phyloP scores from a whole-genome alignment of 2,888 invertebrate species.

The Tanytarsus gracilentus region DNA sequence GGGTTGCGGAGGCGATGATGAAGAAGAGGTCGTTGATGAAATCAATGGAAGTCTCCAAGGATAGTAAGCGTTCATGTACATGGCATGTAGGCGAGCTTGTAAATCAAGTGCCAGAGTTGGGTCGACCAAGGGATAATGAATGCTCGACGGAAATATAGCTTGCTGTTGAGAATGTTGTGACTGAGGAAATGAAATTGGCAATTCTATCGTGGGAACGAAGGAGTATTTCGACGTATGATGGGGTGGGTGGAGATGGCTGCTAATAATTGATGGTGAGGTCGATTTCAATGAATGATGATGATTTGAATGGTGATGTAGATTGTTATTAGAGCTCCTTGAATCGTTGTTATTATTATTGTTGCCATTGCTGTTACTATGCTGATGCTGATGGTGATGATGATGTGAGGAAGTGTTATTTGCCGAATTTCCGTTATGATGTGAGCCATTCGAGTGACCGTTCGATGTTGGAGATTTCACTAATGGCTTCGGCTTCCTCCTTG shows the following conservation, averaged over 20 bases:
- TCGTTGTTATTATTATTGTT: constrained; percentile 23
- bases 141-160: constrained; percentile 9
- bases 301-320: constrained; percentile 2
- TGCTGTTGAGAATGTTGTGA: constrained; percentile 20
- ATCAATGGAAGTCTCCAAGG: constrained; percentile 41
- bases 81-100: constrained; percentile 42
- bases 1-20: constrained; percentile 5
- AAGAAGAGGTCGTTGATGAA: constrained; percentile 36
- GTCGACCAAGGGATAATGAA: constrained; percentile 40
- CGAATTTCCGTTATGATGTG: constrained; percentile 31
- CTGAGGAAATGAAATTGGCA: constrained; percentile 27
- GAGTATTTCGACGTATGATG: constrained; percentile 37
- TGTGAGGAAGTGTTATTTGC: constrained; percentile 24
- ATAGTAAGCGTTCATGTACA: constrained; percentile 43
- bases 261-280: constrained; percentile 29
- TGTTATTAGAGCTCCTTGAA: constrained; percentile 10
- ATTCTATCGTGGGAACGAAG: constrained; percentile 33
- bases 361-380: constrained; percentile 24
- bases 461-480: constrained; percentile 53
- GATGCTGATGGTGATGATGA: constrained; percentile 2
- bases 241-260: constrained; percentile 30
- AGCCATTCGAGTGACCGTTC: constrained; percentile 34
- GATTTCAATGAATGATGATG: constrained; percentile 27
- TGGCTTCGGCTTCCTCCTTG: constrained; percentile 77
- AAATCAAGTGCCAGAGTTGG: constrained; percentile 42